Percentiles rank a stretch among this genome's conserved stretches.
These are phyloP conservation scores for Ranitomeya imitator DNA, from an alignment of 2,113 vertebrate species.

Conservation along the genomic window DNA sequence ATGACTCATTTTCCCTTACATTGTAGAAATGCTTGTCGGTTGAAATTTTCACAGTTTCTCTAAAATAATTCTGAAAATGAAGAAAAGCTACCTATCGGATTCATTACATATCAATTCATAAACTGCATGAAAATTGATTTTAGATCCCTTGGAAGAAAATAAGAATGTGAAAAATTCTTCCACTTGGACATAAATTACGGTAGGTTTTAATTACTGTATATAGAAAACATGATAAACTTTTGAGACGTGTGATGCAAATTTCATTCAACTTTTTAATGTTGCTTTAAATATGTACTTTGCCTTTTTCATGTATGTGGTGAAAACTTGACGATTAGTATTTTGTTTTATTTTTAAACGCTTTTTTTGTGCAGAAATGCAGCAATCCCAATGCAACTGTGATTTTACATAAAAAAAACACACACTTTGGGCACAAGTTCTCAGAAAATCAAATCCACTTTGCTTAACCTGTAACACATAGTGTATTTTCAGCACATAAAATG, in stretches of 20 bases:
- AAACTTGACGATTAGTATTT: too few species aligned
- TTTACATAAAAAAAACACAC: too few species aligned
- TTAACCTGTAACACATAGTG: too few species aligned
- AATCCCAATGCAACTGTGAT: too few species aligned
- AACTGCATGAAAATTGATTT: not conserved
- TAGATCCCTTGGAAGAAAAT: not conserved
- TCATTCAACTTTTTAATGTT: not conserved
- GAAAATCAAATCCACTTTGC: too few species aligned
- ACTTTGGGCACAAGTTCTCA: too few species aligned
- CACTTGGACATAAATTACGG: not conserved
- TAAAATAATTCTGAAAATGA: not conserved
- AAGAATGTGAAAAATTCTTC: not conserved
- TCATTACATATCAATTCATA: not conserved
- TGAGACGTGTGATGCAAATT: not conserved
- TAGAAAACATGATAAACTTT: not conserved
- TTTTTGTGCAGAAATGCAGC: too few species aligned
- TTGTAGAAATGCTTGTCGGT: not conserved
- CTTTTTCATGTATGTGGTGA: too few species aligned
- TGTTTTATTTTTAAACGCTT: too few species aligned
- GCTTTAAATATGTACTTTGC: too few species aligned
- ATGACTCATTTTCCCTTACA: slow-evolving; percentile 28
- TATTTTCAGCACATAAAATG: too few species aligned
- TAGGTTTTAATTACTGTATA: not conserved
- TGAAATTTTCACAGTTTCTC: not conserved
- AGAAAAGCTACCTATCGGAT: not conserved